Base-by-base conservation (phyloP, 2,888 invertebrate species). In the Merodon equestris region DNA sequence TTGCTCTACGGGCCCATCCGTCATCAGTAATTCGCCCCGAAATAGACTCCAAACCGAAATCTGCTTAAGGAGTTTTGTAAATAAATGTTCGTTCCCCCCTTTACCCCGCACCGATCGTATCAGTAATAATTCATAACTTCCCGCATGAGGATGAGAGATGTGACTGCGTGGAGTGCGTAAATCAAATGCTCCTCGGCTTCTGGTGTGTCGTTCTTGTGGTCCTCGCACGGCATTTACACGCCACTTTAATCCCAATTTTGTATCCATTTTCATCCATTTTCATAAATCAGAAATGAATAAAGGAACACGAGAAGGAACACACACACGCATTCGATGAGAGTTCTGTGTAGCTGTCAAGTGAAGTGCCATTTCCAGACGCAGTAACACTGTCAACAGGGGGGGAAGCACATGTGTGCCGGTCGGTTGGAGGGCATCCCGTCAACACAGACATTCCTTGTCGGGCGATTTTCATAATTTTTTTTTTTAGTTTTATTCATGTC, bases 81-180 rank as follows among this genome's bases (percentile, higher is more conserved):
- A 79, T 79, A 79, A 79, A 79, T 79, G 40, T 56, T 38, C 64
- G 9, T 36, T 44, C 34, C 27, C 15, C 47, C 53, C 38, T 34
- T 13, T 2, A 36, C 44, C n/a, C n/a, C n/a, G n/a, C n/a, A n/a
- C n/a, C n/a, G n/a, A n/a, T 12, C 9, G 14, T n/a, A 13, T 12
- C n/a, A 13, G 38, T 76, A 76, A 79, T 79, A 79, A 79, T 70
- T 79, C 79, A 79, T 74, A 79, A 79, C 74, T 74, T 45, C 67
- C 14, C 44, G 67, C 45, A 57, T 42, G 56, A 27, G 42, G 1
- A 61, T 68, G 68, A 74, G 47, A 53, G 45, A 74, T 61, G 63
- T 36, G 19, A 48, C 14, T 51, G 66, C 14, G 47, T 36, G 60
- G 47, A 77, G 61, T 73, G 61, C 63, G 73, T 77, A 77, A 77